phyloP scores from a whole-genome alignment of 2,888 invertebrate genomes.

The Notodonta dromedarius region DNA sequence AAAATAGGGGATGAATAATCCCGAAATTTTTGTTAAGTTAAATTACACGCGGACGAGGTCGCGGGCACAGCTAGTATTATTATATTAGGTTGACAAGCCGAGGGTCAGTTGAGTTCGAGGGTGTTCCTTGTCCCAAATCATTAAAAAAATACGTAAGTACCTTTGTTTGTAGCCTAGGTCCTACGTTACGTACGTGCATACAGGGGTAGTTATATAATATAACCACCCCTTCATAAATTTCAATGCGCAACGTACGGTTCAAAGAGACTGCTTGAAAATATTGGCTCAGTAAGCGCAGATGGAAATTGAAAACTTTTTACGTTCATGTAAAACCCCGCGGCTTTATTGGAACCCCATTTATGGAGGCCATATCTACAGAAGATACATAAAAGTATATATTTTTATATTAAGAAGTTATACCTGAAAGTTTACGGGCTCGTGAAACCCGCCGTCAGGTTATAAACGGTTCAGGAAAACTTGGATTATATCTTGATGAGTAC shows the following conservation, averaged over 20 bases:
- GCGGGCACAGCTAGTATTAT: no score
- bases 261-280: background rate
- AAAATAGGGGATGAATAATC: no score
- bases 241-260: background rate
- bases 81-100: no score
- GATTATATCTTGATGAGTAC: background rate
- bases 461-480: constrained; percentile 17
- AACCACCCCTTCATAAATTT: background rate
- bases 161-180: no score
- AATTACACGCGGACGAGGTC: no score
- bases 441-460: constrained; percentile 25
- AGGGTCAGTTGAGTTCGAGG: no score
- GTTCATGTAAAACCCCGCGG: constrained; percentile 11
- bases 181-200: no score
- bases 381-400: constrained; percentile 26
- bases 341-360: constrained; percentile 26
- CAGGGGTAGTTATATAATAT: background rate
- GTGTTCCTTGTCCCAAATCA: no score
- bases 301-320: constrained; percentile 12
- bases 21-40: no score
- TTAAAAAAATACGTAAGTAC: no score
- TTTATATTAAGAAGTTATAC: constrained; percentile 33
- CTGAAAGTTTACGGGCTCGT: constrained; percentile 32
- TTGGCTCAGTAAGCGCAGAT: constrained; percentile 1
- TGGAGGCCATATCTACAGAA: constrained; percentile 18